Evolutionary conservation across 1,140 invertebrate species (phyloP), one percentile per base, ranked within the genome.

Genomic region (Nixonia krombeini): DNA sequence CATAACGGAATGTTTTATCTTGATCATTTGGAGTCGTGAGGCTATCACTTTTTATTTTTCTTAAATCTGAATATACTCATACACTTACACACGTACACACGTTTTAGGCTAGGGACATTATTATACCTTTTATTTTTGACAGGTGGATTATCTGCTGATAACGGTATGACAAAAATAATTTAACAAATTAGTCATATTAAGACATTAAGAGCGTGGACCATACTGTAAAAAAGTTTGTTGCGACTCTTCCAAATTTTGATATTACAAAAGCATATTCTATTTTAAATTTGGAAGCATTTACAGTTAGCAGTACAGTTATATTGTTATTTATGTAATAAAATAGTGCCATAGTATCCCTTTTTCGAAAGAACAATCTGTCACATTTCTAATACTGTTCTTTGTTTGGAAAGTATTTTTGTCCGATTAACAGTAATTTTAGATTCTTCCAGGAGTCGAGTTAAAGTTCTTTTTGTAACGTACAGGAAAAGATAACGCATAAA

Each of bases 361-460:
- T 62, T 62, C 61, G 12, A 21, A 31, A 68, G 40, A 67, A 41
- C 47, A 58, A 28, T 62, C 46, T 68, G 65, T 62, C 46, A 62
- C 52, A 52, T 56, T 62, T 68, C 15, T 7, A 8, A 46, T 49
- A 58, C 62, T 53, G 57, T 62, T 62, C 58, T 69, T 62, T 62
- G 29, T 69, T 59, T 59, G 28, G 45, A 61, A 70, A 55, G 64
- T 41, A 51, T 21, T 64, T 55, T 56, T 70, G 40, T 58, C 23
- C 28, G 37, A 64, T 79, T 79, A 75, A 82, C 73, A 79, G 68
- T 76, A 70, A 74, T 81, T 81, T 67, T 75, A 75, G 66, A 74
- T 80, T 73, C 73, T 82, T 82, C 75, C 78, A 82, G 79, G 78
- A 67, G 58, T 81, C 72, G 69, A 75, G 70, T 82, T 70, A 68